Percentiles rank a stretch among this genome's conserved stretches.
phyloP scores from a whole-genome alignment of 2,888 invertebrate species.

The Neuroscelio doddi region DNA sequence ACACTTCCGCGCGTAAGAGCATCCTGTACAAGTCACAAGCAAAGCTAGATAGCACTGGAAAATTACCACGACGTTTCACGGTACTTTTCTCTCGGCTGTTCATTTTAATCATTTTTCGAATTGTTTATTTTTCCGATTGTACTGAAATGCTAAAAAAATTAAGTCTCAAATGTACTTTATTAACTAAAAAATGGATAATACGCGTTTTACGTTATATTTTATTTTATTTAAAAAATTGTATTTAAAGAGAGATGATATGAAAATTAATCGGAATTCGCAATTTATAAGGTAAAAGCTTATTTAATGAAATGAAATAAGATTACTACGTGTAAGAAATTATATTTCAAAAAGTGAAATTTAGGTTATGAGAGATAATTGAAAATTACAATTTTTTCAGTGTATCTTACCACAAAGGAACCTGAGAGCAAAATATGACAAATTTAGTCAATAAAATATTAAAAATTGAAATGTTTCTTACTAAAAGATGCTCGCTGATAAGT shows the following conservation, averaged over 20 bases:
- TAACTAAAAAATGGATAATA: not conserved
- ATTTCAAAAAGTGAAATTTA: no score
- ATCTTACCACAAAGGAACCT: no score
- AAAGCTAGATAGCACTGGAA: constrained; percentile 2
- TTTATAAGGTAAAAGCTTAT: no score
- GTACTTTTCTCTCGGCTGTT: constrained; percentile 12
- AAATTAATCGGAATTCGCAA: no score
- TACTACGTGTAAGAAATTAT: no score
- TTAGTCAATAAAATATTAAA: no score
- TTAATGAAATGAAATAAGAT: no score
- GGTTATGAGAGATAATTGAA: no score
- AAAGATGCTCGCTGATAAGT: no score
- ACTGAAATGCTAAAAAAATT: constrained; percentile 1
- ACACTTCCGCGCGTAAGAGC: constrained; percentile 10
- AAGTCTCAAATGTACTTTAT: constrained; percentile 8
- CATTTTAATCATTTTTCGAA: constrained; percentile 12
- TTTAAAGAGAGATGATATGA: not conserved
- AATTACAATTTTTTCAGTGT: no score
- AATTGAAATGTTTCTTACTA: no score
- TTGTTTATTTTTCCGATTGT: constrained; percentile 11
- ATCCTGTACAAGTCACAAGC: constrained; percentile 8
- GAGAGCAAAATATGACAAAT: no score
- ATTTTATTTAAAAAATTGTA: not conserved
- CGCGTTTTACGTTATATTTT: constrained; percentile 1
- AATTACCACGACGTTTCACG: constrained; percentile 15